Evolutionary conservation across 2,888 invertebrate species (phyloP), one percentile per base, ranked within the genome.

Genomic region (Thera britannica): DNA sequence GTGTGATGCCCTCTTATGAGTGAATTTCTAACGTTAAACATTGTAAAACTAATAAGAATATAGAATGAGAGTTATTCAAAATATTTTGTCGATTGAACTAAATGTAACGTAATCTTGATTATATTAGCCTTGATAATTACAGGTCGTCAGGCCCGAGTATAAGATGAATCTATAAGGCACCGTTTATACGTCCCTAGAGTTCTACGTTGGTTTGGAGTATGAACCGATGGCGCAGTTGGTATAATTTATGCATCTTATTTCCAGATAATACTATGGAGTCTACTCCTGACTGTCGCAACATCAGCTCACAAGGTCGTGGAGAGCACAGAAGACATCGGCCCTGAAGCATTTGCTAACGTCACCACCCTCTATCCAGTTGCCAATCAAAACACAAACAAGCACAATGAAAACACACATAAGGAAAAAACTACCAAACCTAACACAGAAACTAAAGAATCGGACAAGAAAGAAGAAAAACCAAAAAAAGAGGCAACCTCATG

Each of bases 351-450:
- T 2, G 71, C 73, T 44, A 90, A 88, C 73, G 79, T 84, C 65
- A 92, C 91, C 52, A 90, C 85, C 0, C 79, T 92, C 3, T 90
- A 85, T 74, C 90, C 92, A 6, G 80, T 88, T 1, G 71, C 75
- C 73, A 11, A 63, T 67, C 56, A 68, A 3, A 52, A 75, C 71
- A 67, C 75, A 72, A 70, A 70, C 60, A 73, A 72, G 23, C 0
- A 23, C 23, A 23, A 23, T 23, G 23, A 23, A 23, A 69, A 58
- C 9, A 65, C 58, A 58, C 44, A 74, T 57, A 56, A 67, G 49
- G 58, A 69, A n/a, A 72, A 63, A 48, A 65, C 58, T 49, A 55
- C 9, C 6, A 9, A 46, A 46, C 9, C 8, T 35, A 67, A 3
- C 34, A 38, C 41, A 35, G 58, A 68, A 57, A 61, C 63, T 54